A percentile compares a stretch with the other conserved stretches of the same genome.
phyloP scores from a whole-genome alignment of 2,888 invertebrate genomes.

The Pardosa pseudoannulata region DNA sequence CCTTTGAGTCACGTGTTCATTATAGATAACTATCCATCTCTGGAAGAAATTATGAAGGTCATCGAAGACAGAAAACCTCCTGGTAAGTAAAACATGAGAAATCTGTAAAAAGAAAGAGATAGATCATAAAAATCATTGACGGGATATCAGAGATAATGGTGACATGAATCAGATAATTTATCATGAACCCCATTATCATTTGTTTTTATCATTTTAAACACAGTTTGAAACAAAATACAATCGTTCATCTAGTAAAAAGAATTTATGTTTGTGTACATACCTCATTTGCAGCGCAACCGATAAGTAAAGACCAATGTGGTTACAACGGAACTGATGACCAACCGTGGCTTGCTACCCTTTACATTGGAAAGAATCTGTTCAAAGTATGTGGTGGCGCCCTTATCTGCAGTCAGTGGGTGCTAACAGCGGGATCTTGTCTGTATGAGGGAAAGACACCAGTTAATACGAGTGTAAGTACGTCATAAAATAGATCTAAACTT shows the following conservation, averaged over 20 bases:
- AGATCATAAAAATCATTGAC: too few relatives aligned
- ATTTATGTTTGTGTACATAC: too few relatives aligned
- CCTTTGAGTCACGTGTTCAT: constrained; percentile 44
- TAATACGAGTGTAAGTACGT: background rate
- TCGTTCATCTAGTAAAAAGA: too few relatives aligned
- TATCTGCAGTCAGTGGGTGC: constrained; percentile 53
- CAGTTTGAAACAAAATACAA: too few relatives aligned
- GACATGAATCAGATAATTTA: too few relatives aligned
- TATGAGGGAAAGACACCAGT: background rate
- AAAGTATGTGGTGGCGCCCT: constrained; percentile 45
- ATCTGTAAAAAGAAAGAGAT: too few relatives aligned
- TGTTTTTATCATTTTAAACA: too few relatives aligned
- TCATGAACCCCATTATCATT: too few relatives aligned
- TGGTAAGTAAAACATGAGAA: too few relatives aligned
- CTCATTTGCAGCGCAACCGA: too few relatives aligned
- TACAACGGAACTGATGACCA: background rate
- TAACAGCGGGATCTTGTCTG: constrained; percentile 55
- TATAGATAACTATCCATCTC: constrained; percentile 41
- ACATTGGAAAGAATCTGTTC: background rate
- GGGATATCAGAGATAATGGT: too few relatives aligned
- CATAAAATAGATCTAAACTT: too few relatives aligned
- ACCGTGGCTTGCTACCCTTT: constrained; percentile 52
- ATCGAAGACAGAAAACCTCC: constrained; percentile 24
- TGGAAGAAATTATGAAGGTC: constrained; percentile 31
- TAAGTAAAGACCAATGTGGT: background rate